A percentile compares a stretch with the other conserved stretches of the same genome.
phyloP scores from a whole-genome alignment of 2,888 invertebrate genomes.

The Hesperia comma region DNA sequence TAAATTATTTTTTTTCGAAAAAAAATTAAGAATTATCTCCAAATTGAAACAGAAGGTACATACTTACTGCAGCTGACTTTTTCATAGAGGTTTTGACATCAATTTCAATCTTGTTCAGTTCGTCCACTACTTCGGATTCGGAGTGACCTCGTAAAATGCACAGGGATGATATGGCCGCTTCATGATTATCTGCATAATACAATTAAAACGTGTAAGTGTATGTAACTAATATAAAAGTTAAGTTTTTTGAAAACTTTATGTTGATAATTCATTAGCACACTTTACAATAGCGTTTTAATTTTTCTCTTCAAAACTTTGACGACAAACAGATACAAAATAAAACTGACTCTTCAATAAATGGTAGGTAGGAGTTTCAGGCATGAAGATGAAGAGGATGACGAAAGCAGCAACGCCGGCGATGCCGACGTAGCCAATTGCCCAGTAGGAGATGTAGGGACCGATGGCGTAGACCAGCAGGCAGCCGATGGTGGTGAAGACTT shows the following conservation, averaged over 20 bases:
- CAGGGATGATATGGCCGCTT: slow-evolving; percentile 86
- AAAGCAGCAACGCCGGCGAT: slow-evolving; percentile 85
- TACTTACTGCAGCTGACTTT: slow-evolving; percentile 68
- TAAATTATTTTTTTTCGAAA: too few species aligned
- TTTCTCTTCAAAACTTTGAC: too few species aligned
- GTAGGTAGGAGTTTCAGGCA: slow-evolving; percentile 93
- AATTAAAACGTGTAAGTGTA: too few species aligned
- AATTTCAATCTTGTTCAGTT: slow-evolving; percentile 85
- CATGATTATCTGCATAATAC: slow-evolving; percentile 56
- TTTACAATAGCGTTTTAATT: too few species aligned
- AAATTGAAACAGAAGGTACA: too few species aligned
- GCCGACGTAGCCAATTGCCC: slow-evolving; percentile 86
- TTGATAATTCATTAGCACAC: too few species aligned
- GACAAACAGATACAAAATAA: slow-evolving; percentile 4
- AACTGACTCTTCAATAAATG: slow-evolving; percentile 83
- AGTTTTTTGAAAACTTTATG: too few species aligned
- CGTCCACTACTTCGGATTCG: slow-evolving; percentile 84
- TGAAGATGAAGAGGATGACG: slow-evolving; percentile 85
- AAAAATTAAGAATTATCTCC: too few species aligned
- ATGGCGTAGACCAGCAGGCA: slow-evolving; percentile 87
- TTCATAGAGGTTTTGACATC: slow-evolving; percentile 66
- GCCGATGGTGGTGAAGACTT: slow-evolving; percentile 88
- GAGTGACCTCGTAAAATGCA: slow-evolving; percentile 86
- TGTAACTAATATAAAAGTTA: too few species aligned
- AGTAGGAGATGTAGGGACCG: slow-evolving; percentile 89